These are phyloP conservation scores for Carabus problematicus DNA, from an alignment of 2,888 invertebrate species.

Conservation along the genomic window DNA sequence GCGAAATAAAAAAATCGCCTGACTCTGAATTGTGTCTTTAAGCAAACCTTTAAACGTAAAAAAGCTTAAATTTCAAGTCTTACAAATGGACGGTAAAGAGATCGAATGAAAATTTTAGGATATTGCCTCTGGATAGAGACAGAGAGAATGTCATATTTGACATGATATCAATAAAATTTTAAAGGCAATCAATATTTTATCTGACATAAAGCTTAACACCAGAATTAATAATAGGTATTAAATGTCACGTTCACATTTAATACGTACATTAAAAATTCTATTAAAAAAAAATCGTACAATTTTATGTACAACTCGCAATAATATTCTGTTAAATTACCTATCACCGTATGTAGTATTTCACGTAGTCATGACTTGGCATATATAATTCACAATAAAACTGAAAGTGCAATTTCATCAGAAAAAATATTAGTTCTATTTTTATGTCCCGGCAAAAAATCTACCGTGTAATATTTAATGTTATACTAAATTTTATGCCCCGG, in stretches of 20 bases:
- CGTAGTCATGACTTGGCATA: too few species aligned
- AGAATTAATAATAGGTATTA: slow-evolving; percentile 38
- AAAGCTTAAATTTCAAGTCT: too few species aligned
- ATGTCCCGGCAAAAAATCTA: too few species aligned
- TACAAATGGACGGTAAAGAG: slow-evolving; percentile 9
- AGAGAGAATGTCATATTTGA: slow-evolving; percentile 36
- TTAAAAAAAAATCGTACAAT: too few species aligned
- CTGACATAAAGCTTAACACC: slow-evolving; percentile 38
- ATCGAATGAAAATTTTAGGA: slow-evolving; percentile 29
- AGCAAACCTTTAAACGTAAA: too few species aligned
- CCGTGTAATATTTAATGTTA: background rate
- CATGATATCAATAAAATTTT: slow-evolving; percentile 35
- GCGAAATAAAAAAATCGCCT: too few species aligned
- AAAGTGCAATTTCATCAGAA: too few species aligned
- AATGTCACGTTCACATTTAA: slow-evolving; percentile 29
- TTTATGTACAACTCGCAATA: too few species aligned
- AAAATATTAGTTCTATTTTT: background rate
- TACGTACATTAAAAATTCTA: slow-evolving; percentile 36
- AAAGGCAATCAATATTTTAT: slow-evolving; percentile 34
- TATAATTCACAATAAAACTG: too few species aligned
- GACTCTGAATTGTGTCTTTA: too few species aligned
- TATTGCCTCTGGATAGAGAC: slow-evolving; percentile 17
- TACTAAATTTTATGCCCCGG: background rate
- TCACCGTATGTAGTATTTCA: too few species aligned
- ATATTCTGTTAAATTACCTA: too few species aligned